Base-by-base conservation (phyloP, 2,888 invertebrate genomes). In the Aspidiotus destructor region DNA sequence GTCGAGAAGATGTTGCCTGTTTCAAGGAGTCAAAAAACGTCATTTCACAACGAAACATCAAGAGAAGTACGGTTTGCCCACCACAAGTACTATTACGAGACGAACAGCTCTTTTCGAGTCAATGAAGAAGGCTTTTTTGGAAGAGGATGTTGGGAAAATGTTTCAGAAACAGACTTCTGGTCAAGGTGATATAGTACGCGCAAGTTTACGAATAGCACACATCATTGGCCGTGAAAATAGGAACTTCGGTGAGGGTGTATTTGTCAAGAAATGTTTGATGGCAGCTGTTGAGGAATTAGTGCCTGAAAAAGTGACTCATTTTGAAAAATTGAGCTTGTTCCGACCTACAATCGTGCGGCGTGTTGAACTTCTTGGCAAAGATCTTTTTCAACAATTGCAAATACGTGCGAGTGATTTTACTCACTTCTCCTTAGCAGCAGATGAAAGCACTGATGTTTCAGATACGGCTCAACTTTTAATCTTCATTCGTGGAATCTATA, bases 1-100 rank as follows among this genome's bases (percentile, higher is more conserved):
- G 48, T 48, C 48, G 48, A 48, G 48, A 48, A 48, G 48, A 48
- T n/a, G 48, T 48, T 48, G n/a, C 48, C 48, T 48, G 48, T 48
- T 48, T 48, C n/a, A 48, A 48, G n/a, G 48, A 48, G 48, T 48
- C 48, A 48, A 48, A 48, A 48, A n/a, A 48, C 48, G 48, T 48
- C 48, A 48, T 48, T 48, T 48, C 48, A 48, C 48, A 48, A 48
- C 48, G 6, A 48, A 48, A 48, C 48, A 48, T 48, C 48, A 6
- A 48, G 48, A 48, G 48, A 48, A 48, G 48, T 48, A 48, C n/a
- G 48, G 48, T 48, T 48, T 48, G 48, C 48, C 48, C 48, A 48
- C 48, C 48, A 48, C 48, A 48, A 48, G 48, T 48, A 48, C 48
- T 48, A 48, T 11, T 48, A 48, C 48, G 48, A 48, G 48, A 2